Evolutionary conservation across 1,140 invertebrate genomes (phyloP).

Genomic region (Pissodes strobi): DNA sequence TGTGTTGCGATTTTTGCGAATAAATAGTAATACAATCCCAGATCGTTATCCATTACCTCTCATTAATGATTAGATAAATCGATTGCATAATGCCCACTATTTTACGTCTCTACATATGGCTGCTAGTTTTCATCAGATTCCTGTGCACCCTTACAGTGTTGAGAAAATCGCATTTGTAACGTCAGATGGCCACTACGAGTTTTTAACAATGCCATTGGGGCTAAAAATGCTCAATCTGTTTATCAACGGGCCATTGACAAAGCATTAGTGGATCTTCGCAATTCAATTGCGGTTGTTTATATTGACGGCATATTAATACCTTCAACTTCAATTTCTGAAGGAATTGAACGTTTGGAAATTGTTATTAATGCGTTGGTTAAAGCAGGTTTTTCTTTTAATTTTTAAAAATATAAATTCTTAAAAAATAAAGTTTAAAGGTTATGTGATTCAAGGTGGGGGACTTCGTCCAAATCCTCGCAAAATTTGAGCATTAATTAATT

Average conservation of each 20-base stretch:
- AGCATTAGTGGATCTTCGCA: neutral
- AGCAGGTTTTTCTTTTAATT: neutral
- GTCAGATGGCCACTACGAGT: conserved; percentile 1
- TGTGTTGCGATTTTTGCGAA: too few relatives aligned
- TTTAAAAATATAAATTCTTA: neutral
- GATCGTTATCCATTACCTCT: neutral
- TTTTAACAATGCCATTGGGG: neutral
- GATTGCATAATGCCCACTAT: neutral
- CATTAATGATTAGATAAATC: neutral
- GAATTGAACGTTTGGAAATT: neutral
- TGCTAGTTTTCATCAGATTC: neutral
- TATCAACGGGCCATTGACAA: neutral
- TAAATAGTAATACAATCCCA: neutral
- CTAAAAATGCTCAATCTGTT: neutral
- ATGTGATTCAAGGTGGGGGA: neutral
- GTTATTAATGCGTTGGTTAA: neutral
- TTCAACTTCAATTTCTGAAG: neutral
- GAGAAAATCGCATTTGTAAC: conserved; percentile 3
- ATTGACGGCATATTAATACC: neutral
- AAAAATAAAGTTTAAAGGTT: too few relatives aligned
- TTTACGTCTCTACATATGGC: neutral
- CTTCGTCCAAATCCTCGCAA: conserved; percentile 7
- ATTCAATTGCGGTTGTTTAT: neutral
- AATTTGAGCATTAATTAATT: neutral
- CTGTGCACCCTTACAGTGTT: neutral